A percentile compares a stretch with the other conserved stretches of the same genome.
These are phyloP conservation scores for Oopsacas minuta DNA, from an alignment of 37 sponge, comb jelly and placozoan genomes.

Conservation along the genomic window DNA sequence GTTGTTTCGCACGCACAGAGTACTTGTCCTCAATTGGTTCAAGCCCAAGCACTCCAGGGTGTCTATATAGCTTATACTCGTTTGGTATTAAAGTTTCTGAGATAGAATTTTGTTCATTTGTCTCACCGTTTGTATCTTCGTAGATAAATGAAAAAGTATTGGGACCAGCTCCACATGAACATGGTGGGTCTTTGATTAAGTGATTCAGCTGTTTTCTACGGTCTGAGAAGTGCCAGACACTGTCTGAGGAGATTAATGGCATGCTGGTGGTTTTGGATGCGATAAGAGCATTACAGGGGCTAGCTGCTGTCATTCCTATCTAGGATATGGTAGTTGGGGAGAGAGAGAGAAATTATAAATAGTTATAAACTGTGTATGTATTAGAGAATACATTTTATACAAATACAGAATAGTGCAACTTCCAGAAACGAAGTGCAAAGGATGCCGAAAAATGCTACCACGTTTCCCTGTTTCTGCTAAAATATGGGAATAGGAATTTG, in stretches of 20 bases:
- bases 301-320: constrained; percentile 9
- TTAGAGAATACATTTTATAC: too few species aligned
- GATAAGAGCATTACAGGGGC: not conserved
- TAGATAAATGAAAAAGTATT: constrained; percentile 21
- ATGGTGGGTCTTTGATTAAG: constrained; percentile 65
- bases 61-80: constrained; percentile 84
- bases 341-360: too few species aligned
- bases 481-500: too few species aligned
- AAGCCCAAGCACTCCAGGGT: constrained; percentile 69
- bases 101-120: not conserved
- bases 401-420: too few species aligned
- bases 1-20: constrained; percentile 44
- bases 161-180: constrained; percentile 91
- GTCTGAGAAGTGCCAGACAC: constrained; percentile 64
- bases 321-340: too few species aligned
- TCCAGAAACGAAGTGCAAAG: too few species aligned
- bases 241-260: constrained; percentile 46
- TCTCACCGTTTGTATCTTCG: not conserved
- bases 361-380: too few species aligned
- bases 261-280: not conserved
- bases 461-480: too few species aligned
- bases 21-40: constrained; percentile 61
- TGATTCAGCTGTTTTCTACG: constrained; percentile 54
- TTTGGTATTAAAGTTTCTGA: constrained; percentile 69
- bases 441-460: too few species aligned